A percentile compares a stretch with the other conserved stretches of the same genome.
Conservation (phyloP, 2,888 invertebrate genomes). For the Julus scandinavius region DNA sequence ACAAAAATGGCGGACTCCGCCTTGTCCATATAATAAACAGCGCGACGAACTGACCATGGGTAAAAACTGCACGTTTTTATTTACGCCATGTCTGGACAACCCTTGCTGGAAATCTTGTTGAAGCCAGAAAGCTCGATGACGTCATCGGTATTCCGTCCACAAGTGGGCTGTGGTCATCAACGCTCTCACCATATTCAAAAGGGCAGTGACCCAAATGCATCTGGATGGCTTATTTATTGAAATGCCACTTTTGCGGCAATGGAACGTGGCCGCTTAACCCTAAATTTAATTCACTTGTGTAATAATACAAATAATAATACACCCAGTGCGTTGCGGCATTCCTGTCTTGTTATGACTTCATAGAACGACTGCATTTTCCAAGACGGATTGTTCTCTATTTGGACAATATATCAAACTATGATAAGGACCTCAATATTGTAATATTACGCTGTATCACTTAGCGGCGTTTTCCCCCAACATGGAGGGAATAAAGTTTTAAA, state of each 20-base stretch:
- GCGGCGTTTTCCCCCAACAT: no score
- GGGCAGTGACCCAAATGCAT: conserved; percentile 29
- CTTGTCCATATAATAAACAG: no score
- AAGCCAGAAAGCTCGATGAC: not conserved
- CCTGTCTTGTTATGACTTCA: not conserved
- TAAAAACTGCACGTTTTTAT: not conserved
- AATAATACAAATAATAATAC: not conserved
- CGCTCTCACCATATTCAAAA: not conserved
- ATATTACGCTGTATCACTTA: no score
- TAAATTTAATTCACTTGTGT: not conserved
- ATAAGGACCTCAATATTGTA: no score
- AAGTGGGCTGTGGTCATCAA: conserved; percentile 16
- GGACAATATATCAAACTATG: not conserved
- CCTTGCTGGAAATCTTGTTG: not conserved
- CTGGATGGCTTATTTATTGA: not conserved
- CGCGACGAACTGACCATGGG: not conserved
- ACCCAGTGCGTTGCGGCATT: not conserved
- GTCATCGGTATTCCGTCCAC: not conserved
- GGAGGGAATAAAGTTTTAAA: no score
- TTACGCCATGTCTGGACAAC: not conserved
- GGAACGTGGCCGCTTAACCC: not conserved
- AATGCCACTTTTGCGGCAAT: not conserved
- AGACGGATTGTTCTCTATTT: not conserved
- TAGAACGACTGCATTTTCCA: not conserved
- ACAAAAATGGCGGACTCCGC: no score